Conservation (phyloP, 2,113 vertebrate genomes). For the Athene cunicularia region DNA sequence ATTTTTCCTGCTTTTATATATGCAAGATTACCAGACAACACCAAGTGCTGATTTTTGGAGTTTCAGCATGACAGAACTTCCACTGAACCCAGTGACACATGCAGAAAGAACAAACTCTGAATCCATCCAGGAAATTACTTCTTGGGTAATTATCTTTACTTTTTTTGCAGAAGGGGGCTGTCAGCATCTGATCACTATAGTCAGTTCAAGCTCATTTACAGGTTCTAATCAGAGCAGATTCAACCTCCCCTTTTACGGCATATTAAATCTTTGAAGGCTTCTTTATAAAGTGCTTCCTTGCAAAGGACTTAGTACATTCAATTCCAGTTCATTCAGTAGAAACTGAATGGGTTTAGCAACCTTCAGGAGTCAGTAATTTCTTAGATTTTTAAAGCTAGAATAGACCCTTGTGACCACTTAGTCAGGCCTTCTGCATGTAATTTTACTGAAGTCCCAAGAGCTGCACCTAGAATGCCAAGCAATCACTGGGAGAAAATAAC, state of each 20-base stretch:
- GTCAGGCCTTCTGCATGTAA: neutral
- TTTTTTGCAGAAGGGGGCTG: neutral
- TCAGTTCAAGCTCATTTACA: slow-evolving; percentile 29
- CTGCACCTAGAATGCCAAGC: neutral
- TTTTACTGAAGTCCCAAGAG: neutral
- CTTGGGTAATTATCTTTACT: neutral
- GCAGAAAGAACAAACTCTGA: neutral
- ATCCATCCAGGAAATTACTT: neutral
- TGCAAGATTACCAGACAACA: neutral
- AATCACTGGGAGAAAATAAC: neutral
- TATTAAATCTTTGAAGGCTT: neutral
- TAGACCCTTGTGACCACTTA: slow-evolving; percentile 21
- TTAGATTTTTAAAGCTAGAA: neutral
- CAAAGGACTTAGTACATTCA: neutral
- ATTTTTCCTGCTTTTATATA: neutral
- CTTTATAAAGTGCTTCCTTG: neutral
- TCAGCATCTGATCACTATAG: neutral
- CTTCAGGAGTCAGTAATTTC: slow-evolving; percentile 21
- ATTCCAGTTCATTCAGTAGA: slow-evolving; percentile 17
- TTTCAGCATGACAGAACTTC: neutral
- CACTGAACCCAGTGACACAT: neutral
- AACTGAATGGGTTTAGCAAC: slow-evolving; percentile 2
- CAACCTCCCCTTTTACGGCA: slow-evolving; percentile 22
- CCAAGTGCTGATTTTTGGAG: neutral
- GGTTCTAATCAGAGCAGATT: slow-evolving; percentile 38